Evolutionary conservation across 2,888 invertebrate species (phyloP).

Genomic region (Chloroclysta siterata): DNA sequence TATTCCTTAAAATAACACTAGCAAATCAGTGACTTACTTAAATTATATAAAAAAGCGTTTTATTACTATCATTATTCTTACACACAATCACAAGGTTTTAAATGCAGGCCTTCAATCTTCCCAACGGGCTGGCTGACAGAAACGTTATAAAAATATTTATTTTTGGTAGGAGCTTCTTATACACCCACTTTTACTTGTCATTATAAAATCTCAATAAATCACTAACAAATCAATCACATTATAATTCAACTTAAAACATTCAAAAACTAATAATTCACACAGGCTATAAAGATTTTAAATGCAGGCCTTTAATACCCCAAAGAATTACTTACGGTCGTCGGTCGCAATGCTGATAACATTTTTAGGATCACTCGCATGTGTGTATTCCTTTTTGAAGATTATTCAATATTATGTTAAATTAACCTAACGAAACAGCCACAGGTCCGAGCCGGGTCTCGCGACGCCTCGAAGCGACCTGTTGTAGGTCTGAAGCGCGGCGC

Average conservation of each 20-base stretch:
- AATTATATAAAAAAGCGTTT: background rate
- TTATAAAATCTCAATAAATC: background rate
- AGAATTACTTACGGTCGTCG: background rate
- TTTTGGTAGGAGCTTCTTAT: background rate
- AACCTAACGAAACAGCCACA: conserved; percentile 14
- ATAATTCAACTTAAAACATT: conserved; percentile 6
- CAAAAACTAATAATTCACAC: conserved; percentile 7
- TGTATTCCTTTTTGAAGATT: conserved; percentile 2
- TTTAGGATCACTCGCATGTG: conserved; percentile 9
- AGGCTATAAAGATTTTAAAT: conserved; percentile 6
- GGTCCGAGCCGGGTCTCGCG: conserved; percentile 1
- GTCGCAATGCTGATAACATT: conserved; percentile 6
- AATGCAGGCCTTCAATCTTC: background rate
- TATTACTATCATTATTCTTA: background rate
- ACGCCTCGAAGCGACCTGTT: conserved; percentile 13
- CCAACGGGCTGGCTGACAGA: background rate
- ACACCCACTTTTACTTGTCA: background rate
- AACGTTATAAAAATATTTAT: background rate
- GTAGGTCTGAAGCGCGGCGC: conserved; percentile 24
- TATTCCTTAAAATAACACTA: conserved; percentile 1
- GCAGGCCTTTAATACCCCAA: background rate
- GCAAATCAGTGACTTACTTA: background rate
- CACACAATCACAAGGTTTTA: conserved; percentile 2
- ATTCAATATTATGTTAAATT: background rate
- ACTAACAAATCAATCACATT: conserved; percentile 15